Conservation (phyloP, 30 jellyfish, hydroid and myxozoan species). For the Aurelia coerulea region DNA sequence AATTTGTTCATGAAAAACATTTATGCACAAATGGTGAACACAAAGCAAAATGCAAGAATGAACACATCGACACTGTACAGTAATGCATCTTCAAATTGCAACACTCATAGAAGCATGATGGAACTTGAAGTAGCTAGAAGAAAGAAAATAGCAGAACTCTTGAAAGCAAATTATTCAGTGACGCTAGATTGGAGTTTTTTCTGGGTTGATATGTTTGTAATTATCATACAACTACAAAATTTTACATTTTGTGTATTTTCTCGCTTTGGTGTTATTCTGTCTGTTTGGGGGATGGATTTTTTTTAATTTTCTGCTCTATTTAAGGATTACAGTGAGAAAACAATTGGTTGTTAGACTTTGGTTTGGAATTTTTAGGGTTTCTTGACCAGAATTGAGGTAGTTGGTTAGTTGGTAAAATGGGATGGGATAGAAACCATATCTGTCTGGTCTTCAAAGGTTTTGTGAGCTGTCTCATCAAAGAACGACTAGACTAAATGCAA, state of each 20-base stretch:
- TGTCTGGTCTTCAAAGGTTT: no score
- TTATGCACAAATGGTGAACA: neutral
- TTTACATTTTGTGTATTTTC: neutral
- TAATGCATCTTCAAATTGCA: neutral
- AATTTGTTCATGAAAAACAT: conserved; percentile 6
- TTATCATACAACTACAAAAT: neutral
- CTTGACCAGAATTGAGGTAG: no score
- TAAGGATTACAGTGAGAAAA: no score
- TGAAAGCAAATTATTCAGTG: conserved; percentile 10
- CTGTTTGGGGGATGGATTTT: no score
- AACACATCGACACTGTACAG: neutral
- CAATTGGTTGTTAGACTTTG: no score
- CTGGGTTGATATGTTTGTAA: conserved; percentile 6
- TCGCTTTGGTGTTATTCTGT: no score
- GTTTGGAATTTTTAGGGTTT: no score
- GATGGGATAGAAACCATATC: no score
- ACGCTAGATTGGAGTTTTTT: neutral
- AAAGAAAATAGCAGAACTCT: neutral
- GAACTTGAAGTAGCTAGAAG: conserved; percentile 3
- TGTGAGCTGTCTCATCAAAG: no score
- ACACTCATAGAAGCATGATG: neutral
- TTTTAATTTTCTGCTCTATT: no score
- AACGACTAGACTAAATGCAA: no score
- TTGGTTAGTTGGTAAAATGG: no score
- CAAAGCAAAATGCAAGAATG: neutral